Evolutionary conservation across 2,797 vertebrate genomes (phyloP).

Genomic region (Xiphophorus birchmanni): DNA sequence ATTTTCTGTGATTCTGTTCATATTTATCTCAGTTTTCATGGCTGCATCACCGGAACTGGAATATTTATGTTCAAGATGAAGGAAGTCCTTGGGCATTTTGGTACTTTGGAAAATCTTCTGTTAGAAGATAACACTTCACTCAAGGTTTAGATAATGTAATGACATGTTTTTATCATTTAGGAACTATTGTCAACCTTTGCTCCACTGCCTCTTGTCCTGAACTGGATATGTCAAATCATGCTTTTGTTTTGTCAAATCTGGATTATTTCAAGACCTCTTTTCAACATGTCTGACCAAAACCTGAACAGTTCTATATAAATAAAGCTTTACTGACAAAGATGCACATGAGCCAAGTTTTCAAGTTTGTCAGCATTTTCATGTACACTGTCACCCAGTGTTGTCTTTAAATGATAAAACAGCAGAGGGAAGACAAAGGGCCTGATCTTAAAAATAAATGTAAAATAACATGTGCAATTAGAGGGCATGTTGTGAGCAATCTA

Average conservation of each 20-base stretch:
- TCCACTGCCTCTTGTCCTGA: neutral
- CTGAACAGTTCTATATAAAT: neutral
- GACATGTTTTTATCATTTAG: neutral
- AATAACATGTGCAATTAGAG: too few species aligned
- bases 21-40: neutral
- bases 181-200: neutral
- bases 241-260: neutral
- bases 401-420: neutral
- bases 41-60: neutral
- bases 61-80: neutral
- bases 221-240: neutral
- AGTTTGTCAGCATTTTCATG: neutral
- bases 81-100: neutral
- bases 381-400: neutral
- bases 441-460: too few species aligned
- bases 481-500: too few species aligned
- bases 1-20: neutral
- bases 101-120: neutral
- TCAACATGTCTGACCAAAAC: neutral
- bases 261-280: neutral
- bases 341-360: neutral
- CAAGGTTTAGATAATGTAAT: neutral
- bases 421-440: neutral
- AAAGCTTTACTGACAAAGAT: neutral
- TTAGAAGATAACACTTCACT: neutral